Conservation (phyloP, 2,888 invertebrate species). For the Ecdyonurus torrentis region DNA sequence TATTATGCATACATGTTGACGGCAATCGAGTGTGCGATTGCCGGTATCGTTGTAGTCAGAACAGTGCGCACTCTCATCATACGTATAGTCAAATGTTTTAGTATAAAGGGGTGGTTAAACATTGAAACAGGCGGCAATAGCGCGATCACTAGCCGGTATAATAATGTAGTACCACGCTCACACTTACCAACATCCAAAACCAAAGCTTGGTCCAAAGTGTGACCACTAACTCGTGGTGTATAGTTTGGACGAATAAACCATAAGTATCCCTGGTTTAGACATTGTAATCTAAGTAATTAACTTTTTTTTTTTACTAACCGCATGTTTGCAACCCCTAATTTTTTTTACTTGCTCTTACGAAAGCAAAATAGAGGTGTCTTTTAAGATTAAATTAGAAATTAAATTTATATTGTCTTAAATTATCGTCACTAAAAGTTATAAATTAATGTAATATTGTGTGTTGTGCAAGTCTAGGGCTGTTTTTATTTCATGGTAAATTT, state of each 20-base stretch:
- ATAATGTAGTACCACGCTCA: neutral
- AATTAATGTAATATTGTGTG: no score
- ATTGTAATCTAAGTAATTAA: neutral
- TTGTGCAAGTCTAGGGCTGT: no score
- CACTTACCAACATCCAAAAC: neutral
- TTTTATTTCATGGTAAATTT: no score
- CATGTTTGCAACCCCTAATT: no score
- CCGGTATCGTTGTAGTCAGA: neutral
- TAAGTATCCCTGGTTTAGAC: neutral
- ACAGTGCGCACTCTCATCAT: neutral
- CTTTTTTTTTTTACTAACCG: neutral
- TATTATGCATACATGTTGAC: neutral
- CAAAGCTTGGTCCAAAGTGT: neutral
- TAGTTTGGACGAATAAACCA: neutral
- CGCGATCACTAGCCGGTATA: neutral
- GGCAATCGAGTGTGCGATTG: neutral
- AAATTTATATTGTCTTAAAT: no score
- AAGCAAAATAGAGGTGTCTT: no score
- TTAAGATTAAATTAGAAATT: no score
- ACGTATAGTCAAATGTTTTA: neutral
- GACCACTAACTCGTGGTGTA: neutral
- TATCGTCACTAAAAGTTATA: no score
- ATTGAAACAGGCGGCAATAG: neutral
- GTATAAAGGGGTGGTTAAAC: neutral
- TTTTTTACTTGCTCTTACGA: no score